phyloP scores from a whole-genome alignment of 2,113 vertebrate species.

The Dascyllus trimaculatus region DNA sequence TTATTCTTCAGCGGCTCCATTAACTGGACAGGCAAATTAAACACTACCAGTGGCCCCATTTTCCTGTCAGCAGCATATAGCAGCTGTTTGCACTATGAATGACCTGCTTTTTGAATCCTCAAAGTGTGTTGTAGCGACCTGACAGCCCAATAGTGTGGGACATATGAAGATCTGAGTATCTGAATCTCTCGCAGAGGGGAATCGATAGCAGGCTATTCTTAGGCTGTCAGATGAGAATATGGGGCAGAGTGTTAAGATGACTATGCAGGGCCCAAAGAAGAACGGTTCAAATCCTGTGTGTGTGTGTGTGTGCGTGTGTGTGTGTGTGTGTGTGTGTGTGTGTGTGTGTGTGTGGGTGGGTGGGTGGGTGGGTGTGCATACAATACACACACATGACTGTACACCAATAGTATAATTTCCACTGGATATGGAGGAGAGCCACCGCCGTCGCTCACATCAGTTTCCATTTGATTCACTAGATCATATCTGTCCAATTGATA shows the following conservation, averaged over 20 bases:
- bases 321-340: constrained; percentile 2
- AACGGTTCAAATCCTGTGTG: constrained; percentile 20
- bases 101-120: constrained; percentile 57
- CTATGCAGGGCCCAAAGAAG: constrained; percentile 30
- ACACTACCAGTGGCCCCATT: constrained; percentile 33
- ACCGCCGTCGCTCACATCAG: neutral
- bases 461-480: neutral
- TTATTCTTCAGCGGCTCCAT: constrained; percentile 24
- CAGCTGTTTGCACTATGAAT: constrained; percentile 39
- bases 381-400: neutral
- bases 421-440: neutral
- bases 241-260: constrained; percentile 56
- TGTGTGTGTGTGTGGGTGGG: constrained; percentile 13
- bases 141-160: constrained; percentile 48
- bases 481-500: neutral
- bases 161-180: constrained; percentile 49
- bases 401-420: neutral
- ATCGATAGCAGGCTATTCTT: constrained; percentile 77
- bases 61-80: constrained; percentile 23
- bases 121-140: constrained; percentile 51
- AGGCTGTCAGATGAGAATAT: constrained; percentile 64
- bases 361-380: neutral
- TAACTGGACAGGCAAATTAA: constrained; percentile 36
- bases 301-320: constrained; percentile 9
- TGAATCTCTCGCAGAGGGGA: constrained; percentile 46